A percentile compares a stretch with the other conserved stretches of the same genome.
phyloP scores from a whole-genome alignment of 2,888 invertebrate species.

The Argyresthia albistria region DNA sequence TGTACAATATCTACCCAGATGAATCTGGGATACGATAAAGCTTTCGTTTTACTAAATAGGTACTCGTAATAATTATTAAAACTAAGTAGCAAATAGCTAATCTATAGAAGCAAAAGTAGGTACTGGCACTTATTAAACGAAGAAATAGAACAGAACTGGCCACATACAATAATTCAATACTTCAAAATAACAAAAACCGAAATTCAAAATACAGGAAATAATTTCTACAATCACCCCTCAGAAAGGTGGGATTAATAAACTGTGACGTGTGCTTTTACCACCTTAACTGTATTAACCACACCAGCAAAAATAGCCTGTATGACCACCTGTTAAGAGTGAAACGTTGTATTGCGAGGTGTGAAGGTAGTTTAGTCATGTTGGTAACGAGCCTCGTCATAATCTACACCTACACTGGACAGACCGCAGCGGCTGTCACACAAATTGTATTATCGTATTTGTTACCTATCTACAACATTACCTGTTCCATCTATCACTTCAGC shows the following conservation, averaged over 20 bases:
- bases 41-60: too few relatives aligned
- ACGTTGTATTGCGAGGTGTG: not conserved
- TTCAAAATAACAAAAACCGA: too few relatives aligned
- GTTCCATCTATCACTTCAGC: not conserved
- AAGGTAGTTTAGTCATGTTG: conserved; percentile 8
- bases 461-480: not conserved
- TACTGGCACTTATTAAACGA: too few relatives aligned
- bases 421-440: conserved; percentile 41
- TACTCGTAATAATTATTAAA: too few relatives aligned
- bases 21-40: too few relatives aligned
- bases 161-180: too few relatives aligned
- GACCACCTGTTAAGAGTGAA: not conserved
- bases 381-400: conserved; percentile 59
- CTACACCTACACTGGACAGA: conserved; percentile 30
- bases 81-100: too few relatives aligned
- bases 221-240: not conserved
- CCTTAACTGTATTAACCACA: not conserved
- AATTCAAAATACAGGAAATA: too few relatives aligned
- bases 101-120: too few relatives aligned
- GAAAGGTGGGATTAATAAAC: not conserved
- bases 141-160: too few relatives aligned
- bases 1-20: too few relatives aligned
- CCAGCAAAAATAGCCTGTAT: not conserved
- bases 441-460: conserved; percentile 44
- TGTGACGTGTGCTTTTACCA: not conserved